Base-by-base conservation (phyloP, 2,113 vertebrate species). In the Oryzias javanicus region DNA sequence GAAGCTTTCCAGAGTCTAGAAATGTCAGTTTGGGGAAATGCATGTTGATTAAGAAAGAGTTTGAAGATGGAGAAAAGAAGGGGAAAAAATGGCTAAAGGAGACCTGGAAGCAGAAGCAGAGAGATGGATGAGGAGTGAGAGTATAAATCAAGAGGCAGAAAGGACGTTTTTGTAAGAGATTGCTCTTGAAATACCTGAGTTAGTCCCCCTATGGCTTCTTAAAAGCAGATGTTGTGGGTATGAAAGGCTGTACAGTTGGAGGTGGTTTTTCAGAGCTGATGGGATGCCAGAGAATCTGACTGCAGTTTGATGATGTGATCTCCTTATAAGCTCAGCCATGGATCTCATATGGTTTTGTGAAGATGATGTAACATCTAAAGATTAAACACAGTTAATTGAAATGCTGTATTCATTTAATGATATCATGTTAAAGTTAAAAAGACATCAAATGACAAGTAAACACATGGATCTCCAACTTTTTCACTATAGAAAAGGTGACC, bases 401-500 rank as follows among this genome's bases (percentile, higher is more conserved):
- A 27, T 27, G 12, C 8, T 35, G 3, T 35, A 22, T 22, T 10
- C 10, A 35, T 35, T 35, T 12, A 35, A 35, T 35, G 35, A 3
- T 35, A 35, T 51, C 16, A 54, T 10, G 60, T 17, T 47, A 61
- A 55, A 50, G 63, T 19, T 59, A 52, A 71, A 70, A 78, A 65
- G 69, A 2, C 22, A 22, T 22, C 22, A 22, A 22, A 2, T 22
- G 2, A 22, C n/a, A n/a, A n/a, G n/a, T n/a, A n/a, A n/a, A n/a
- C n/a, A n/a, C n/a, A n/a, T n/a, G n/a, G n/a, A n/a, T n/a, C 22
- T 60, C 52, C n/a, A 57, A 58, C 48, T 68, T 48, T 74, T 67
- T 75, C 49, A 67, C 62, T 20, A 29, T 78, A 98, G 97, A 94
- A 87, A 93, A 81, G 68, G 93, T 91, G 67, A 94, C 93, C 44